Conservation (phyloP, 2,888 invertebrate genomes). For the Tillus elongatus region DNA sequence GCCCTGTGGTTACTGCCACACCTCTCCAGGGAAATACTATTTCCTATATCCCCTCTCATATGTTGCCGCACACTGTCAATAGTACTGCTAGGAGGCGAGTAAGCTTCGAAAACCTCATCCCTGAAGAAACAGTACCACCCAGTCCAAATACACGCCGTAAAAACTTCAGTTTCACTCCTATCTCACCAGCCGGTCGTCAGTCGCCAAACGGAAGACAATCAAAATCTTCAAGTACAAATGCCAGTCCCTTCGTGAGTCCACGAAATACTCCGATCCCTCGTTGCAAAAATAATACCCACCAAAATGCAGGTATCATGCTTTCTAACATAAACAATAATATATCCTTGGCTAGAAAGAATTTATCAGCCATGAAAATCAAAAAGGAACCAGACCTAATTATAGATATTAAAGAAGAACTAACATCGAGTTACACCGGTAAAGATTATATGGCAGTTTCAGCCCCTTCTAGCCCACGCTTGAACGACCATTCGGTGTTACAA, state of each 20-base stretch:
- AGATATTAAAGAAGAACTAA: conserved; percentile 22
- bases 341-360: conserved; percentile 20
- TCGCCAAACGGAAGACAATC: conserved; percentile 50
- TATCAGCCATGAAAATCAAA: conserved; percentile 27
- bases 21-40: not conserved
- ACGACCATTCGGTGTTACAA: conserved; percentile 35
- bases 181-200: conserved; percentile 65
- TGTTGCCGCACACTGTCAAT: conserved; percentile 7
- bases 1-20: not conserved
- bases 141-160: conserved; percentile 69
- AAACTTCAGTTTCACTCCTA: conserved; percentile 79
- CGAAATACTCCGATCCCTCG: conserved; percentile 59
- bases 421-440: conserved; percentile 25
- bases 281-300: conserved; percentile 50
- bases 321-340: too few species aligned
- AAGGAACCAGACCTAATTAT: conserved; percentile 32
- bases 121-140: conserved; percentile 50
- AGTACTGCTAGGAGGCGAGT: conserved; percentile 43
- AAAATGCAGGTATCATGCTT: conserved; percentile 39
- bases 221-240: conserved; percentile 57
- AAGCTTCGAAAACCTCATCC: conserved; percentile 47
- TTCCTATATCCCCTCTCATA: not conserved
- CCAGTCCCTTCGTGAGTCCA: conserved; percentile 77
- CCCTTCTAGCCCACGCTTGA: conserved; percentile 54
- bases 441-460: conserved; percentile 55